Evolutionary conservation across 2,113 vertebrate genomes (phyloP), one percentile per base, ranked within the genome.

Genomic region (Gobiocypris rarus): DNA sequence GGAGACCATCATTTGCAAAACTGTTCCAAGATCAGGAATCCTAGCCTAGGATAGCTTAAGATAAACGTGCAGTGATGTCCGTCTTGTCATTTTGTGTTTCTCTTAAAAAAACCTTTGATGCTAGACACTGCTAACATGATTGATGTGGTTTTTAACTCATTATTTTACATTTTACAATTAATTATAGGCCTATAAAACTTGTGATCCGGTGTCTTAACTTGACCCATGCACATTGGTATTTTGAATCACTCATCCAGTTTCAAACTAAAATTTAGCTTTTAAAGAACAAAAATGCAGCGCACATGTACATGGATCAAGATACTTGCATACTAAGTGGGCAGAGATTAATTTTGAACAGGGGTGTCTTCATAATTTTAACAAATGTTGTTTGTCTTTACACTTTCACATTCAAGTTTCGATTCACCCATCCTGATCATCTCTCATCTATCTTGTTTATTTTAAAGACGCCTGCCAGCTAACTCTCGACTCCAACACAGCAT

Each of bases 401-500:
- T 77, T 50, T 9, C 3, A 71, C 52, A 19, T 8, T 54, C 6
- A 54, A 54, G 17, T 8, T 31, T 61, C 50, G 26, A 22, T 58
- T 38, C 34, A 54, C 41, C 3, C 74, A 77, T 82, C 59, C 65
- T 63, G 50, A 83, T 71, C 34, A 45, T 24, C 9, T 65, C n/a
- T 45, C 9, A 76, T 82, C 22, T 83, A 8, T 77, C 71, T 69
- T 77, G 65, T 75, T 28, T 75, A 14, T 86, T 84, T 48, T 81
- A 65, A 17, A 95, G 94, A 94, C 90, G 92, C 93, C 56, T 93
- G 92, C 82, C 90, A 89, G 71, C 91, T 95, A 74, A 95, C 93
- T 75, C 84, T 95, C 87, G 94, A 95, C 90, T 41, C 90, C 2
- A 93, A 91, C 91, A 95, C 94, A 56, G 94, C 94, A 78, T 94